Conservation (phyloP, 2,113 vertebrate species). For the Salvator merianae region DNA sequence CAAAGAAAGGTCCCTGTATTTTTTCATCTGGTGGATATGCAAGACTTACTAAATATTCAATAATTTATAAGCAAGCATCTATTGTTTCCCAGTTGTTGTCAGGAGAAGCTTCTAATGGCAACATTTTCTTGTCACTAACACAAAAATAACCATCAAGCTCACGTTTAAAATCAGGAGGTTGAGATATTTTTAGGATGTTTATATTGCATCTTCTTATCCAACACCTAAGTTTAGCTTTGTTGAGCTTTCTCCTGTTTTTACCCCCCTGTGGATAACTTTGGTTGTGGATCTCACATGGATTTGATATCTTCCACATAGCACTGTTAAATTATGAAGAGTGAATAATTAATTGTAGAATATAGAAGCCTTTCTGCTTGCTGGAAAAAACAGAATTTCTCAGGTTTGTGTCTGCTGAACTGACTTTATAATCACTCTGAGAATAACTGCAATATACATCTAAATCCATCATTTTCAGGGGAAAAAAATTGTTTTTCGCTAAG, state of each 20-base stretch:
- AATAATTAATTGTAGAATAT: slow-evolving; percentile 42
- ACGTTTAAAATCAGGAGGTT: slow-evolving; percentile 32
- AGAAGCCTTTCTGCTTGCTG: slow-evolving; percentile 31
- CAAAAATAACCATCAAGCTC: slow-evolving; percentile 34
- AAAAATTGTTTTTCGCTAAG: slow-evolving; percentile 49
- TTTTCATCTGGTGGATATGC: slow-evolving; percentile 46
- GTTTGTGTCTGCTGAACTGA: slow-evolving; percentile 42
- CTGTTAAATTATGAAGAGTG: slow-evolving; percentile 40
- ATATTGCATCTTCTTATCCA: slow-evolving; percentile 38
- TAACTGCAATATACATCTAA: slow-evolving; percentile 45
- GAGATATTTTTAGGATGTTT: slow-evolving; percentile 54
- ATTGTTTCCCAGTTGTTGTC: slow-evolving; percentile 37
- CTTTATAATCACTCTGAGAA: slow-evolving; percentile 32
- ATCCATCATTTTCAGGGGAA: slow-evolving; percentile 44
- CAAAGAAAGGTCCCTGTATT: slow-evolving; percentile 43
- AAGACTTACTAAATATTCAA: slow-evolving; percentile 6
- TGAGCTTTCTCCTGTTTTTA: slow-evolving; percentile 40
- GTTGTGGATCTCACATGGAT: slow-evolving; percentile 27
- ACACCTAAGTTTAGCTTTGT: slow-evolving; percentile 50
- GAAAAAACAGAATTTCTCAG: slow-evolving; percentile 37
- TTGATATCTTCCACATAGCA: slow-evolving; percentile 44
- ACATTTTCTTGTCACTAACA: slow-evolving; percentile 31
- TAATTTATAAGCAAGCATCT: background rate
- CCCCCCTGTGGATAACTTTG: slow-evolving; percentile 31
- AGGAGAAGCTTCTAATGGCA: slow-evolving; percentile 30